Base-by-base conservation (phyloP, 23 tunicate genomes). In the Botrylloides violaceus region DNA sequence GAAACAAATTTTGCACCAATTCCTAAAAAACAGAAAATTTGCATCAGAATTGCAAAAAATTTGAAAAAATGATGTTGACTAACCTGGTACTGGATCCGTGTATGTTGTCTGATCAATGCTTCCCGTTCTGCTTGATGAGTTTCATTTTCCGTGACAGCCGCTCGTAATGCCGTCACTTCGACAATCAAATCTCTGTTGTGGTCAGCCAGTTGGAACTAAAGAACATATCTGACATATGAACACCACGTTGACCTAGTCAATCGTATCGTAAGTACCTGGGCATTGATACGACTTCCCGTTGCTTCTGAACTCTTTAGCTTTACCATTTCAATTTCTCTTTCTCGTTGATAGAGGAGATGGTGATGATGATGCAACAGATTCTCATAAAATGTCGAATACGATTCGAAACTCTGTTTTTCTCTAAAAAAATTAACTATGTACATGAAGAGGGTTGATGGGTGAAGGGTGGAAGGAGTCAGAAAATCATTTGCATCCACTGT, bases 141-240 rank as follows among this genome's bases (percentile, higher is more conserved):
- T 61, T 81, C 66, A 79, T 79, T 79, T 39, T 90, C 86, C 2
- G 86, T 48, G 20, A 83, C 75, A 36, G 82, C 83, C 32, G 97
- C 71, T 9, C 97, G 78, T 50, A 90, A 50, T 23, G 97, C 97
- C 18, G 97, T 90, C 65, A 90, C 76, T 70, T 90, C 97, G n/a
- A 90, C 66, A 22, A 90, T 83, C 35, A 90, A 57, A 33, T 90
- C 97, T 50, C 83, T 90, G 36, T 84, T 90, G 29, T 66, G 73
- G 49, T 90, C 97, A 66, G 97, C 97, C 5, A 90, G 84, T 37
- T 90, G 97, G 59, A 90, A 90, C 97, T 87, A 55, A 50, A 37
- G n/a, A 4, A 28, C 20, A 26, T 7, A 43, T 15, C 12, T 43
- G 53, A 9, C 53, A 43, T 43, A n/a, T n/a, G n/a, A n/a, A n/a